Conservation (phyloP, 2,113 vertebrate species). For the Phycodurus eques region DNA sequence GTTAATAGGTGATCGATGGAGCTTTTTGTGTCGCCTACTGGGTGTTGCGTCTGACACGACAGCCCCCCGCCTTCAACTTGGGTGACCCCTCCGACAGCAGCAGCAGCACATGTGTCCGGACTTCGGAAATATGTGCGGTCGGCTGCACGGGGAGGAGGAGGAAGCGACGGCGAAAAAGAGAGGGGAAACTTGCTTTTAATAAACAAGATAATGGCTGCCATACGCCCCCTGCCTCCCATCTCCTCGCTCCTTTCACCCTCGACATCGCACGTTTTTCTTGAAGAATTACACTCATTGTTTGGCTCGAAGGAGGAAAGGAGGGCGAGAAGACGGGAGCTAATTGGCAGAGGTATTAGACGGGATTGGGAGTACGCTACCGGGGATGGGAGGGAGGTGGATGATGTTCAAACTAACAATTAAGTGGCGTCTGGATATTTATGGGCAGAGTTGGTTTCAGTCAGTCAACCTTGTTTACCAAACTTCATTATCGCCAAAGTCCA, state of each 20-base stretch:
- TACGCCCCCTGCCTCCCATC: slow-evolving; percentile 57
- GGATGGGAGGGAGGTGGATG: slow-evolving; percentile 19
- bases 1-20: too few relatives aligned
- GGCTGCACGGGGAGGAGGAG: slow-evolving; percentile 68
- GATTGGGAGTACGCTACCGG: slow-evolving; percentile 36
- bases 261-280: slow-evolving; percentile 33
- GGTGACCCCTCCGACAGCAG: slow-evolving; percentile 62
- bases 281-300: slow-evolving; percentile 51
- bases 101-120: slow-evolving; percentile 59
- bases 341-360: slow-evolving; percentile 24
- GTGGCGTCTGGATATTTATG: slow-evolving; percentile 75
- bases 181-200: slow-evolving; percentile 85
- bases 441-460: slow-evolving; percentile 62
- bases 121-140: slow-evolving; percentile 83
- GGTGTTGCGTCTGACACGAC: slow-evolving; percentile 40
- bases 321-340: slow-evolving; percentile 1
- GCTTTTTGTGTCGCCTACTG: background rate
- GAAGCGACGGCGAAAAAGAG: slow-evolving; percentile 34
- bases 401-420: slow-evolving; percentile 79
- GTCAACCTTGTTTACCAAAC: background rate
- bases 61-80: slow-evolving; percentile 62
- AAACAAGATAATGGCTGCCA: slow-evolving; percentile 87
- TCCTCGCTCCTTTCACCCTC: slow-evolving; percentile 12
- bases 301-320: slow-evolving; percentile 6
- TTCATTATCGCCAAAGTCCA: background rate